phyloP scores from a whole-genome alignment of 2,113 vertebrate species.

The Ramphastos sulfuratus region DNA sequence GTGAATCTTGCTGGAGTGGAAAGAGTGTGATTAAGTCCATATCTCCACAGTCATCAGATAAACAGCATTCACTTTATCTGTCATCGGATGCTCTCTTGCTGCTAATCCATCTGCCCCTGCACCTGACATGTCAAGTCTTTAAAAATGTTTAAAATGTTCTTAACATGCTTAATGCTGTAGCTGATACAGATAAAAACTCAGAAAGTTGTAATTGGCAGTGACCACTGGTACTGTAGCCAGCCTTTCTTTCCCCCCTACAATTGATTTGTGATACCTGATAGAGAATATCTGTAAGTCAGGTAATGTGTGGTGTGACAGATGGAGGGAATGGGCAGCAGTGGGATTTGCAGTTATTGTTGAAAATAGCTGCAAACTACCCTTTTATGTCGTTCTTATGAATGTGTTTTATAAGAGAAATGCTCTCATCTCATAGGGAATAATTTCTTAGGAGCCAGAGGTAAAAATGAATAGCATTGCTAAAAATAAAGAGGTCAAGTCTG shows the following conservation, averaged over 20 bases:
- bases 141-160: not conserved
- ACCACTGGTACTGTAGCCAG: not conserved
- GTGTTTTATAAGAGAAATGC: not conserved
- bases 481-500: not conserved
- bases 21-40: not conserved
- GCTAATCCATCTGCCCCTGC: not conserved
- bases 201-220: not conserved
- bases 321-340: not conserved
- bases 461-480: not conserved
- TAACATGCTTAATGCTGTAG: not conserved
- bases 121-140: not conserved
- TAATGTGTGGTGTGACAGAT: not conserved
- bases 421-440: not conserved
- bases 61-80: not conserved
- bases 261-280: rapidly evolving
- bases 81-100: conserved; percentile 3
- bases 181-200: not conserved
- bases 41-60: not conserved
- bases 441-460: conserved; percentile 2
- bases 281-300: not conserved
- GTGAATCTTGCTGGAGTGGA: not conserved
- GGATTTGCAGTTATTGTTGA: not conserved
- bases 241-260: not conserved
- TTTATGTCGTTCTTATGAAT: not conserved
- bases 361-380: conserved; percentile 9